Conservation (phyloP, 2,797 vertebrate genomes). For the Pterois miles region DNA sequence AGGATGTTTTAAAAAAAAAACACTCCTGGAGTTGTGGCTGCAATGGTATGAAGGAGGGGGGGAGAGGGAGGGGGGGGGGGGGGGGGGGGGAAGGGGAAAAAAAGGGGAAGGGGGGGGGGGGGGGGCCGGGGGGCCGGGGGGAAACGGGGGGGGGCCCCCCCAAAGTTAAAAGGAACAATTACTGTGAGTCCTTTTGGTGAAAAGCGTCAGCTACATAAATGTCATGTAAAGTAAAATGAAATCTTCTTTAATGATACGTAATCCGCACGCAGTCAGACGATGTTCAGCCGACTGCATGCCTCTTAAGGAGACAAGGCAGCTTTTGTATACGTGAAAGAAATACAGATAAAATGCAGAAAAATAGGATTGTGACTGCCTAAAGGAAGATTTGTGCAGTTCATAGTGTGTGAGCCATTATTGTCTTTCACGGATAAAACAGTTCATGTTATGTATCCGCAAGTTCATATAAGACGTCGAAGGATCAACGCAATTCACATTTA, state of each 20-base stretch:
- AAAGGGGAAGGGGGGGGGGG: too few species aligned
- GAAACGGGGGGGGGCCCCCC: too few species aligned
- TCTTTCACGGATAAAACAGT: not conserved
- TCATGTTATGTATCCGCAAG: not conserved
- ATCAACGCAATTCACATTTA: not conserved
- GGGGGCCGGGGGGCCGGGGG: too few species aligned
- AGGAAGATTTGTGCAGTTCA: not conserved
- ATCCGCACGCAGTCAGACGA: not conserved
- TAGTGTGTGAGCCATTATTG: not conserved
- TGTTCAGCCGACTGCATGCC: not conserved
- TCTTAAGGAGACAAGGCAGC: not conserved
- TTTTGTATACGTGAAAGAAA: not conserved
- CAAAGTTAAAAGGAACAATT: too few species aligned
- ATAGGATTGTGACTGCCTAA: not conserved
- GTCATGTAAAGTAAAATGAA: not conserved
- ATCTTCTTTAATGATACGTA: not conserved
- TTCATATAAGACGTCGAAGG: not conserved
- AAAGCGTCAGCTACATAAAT: not conserved
- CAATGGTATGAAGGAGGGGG: not conserved
- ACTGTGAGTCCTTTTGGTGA: not conserved
- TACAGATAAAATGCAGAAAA: not conserved
- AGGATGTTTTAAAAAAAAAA: conserved; percentile 28
- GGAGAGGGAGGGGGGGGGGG: too few species aligned
- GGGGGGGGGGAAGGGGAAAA: too few species aligned
- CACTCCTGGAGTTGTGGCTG: not conserved